These are phyloP conservation scores for Morpho deidamia DNA, from an alignment of 2,888 invertebrate species.

Conservation along the genomic window DNA sequence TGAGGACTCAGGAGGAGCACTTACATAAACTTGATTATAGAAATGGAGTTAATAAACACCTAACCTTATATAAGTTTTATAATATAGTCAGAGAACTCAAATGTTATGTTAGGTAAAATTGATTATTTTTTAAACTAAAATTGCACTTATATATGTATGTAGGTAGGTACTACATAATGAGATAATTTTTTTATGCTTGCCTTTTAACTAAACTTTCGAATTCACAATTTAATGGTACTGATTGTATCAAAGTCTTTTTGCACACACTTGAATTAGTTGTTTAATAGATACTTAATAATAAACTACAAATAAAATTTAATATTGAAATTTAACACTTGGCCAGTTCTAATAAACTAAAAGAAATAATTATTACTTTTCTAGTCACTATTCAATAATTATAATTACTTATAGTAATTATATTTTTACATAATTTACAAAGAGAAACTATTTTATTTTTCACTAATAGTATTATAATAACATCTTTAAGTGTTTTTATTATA, in stretches of 20 bases:
- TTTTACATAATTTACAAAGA: no score
- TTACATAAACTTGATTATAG: no score
- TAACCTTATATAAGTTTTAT: neutral
- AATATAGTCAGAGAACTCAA: neutral
- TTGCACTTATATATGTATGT: neutral
- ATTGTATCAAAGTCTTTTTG: neutral
- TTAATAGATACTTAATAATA: neutral
- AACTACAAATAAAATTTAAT: neutral
- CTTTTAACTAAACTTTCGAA: neutral
- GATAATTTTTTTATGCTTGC: neutral
- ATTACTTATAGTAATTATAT: no score
- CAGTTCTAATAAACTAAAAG: neutral
- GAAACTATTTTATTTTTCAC: no score
- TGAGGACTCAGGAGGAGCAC: no score
- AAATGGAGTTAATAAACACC: no score
- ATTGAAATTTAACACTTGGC: neutral
- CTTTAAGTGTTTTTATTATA: no score
- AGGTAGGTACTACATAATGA: neutral
- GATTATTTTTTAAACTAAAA: neutral
- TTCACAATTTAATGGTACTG: neutral
- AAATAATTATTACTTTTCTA: neutral
- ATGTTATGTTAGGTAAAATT: neutral
- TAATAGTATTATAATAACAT: no score
- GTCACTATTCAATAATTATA: neutral
- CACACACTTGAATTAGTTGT: neutral